Percentiles rank a stretch among this genome's conserved stretches.
Conservation (phyloP, 37 sponge, comb jelly and placozoan species). For the Aplysina aerophoba region DNA sequence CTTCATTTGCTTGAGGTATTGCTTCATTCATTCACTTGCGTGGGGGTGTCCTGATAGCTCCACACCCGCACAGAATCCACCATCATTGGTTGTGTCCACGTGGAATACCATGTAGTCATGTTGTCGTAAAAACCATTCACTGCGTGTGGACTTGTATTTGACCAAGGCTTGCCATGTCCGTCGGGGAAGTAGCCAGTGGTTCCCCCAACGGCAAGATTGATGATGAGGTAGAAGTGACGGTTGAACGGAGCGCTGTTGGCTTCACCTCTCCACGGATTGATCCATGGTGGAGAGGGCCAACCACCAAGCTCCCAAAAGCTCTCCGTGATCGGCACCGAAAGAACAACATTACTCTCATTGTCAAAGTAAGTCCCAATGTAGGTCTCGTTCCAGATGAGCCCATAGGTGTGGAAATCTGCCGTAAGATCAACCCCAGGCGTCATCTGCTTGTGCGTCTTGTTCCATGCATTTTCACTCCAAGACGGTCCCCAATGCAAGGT, state of each 20-base stretch:
- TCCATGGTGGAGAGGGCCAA: constrained; percentile 39
- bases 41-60: constrained; percentile 5
- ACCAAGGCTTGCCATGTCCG: constrained; percentile 72
- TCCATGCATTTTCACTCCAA: constrained; percentile 35
- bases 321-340: constrained; percentile 46
- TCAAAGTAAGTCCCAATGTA: constrained; percentile 80
- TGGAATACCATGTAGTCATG: constrained; percentile 53
- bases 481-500: constrained; percentile 73
- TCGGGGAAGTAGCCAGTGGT: constrained; percentile 75
- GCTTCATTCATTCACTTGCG: no score
- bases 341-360: constrained; percentile 48
- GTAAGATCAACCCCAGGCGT: constrained; percentile 37
- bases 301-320: constrained; percentile 69
- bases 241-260: constrained; percentile 78
- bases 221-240: constrained; percentile 55
- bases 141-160: constrained; percentile 39
- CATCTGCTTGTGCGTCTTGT: constrained; percentile 12
- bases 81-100: constrained; percentile 59
- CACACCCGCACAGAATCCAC: constrained; percentile 77
- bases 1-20: no score
- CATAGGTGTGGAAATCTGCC: constrained; percentile 66
- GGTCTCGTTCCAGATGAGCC: constrained; percentile 78
- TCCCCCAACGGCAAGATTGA: constrained; percentile 79
- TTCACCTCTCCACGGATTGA: constrained; percentile 64
- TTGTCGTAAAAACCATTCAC: constrained; percentile 63